Conservation (phyloP, 2,888 invertebrate genomes). For the Caenorhabditis becei region DNA sequence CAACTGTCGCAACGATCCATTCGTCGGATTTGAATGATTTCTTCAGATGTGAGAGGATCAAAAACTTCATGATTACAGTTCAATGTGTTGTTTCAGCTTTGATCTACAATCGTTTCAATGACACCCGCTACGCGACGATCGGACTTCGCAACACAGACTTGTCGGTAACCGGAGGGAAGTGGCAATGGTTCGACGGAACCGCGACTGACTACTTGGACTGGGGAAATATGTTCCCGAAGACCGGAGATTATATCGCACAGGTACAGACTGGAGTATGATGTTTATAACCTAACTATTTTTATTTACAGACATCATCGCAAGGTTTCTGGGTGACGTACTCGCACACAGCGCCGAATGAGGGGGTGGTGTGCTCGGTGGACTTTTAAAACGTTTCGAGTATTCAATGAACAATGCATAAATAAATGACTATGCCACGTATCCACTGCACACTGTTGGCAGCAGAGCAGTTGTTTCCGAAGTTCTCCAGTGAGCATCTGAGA, state of each 20-base stretch:
- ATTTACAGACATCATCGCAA: constrained; percentile 48
- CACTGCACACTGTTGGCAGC: constrained; percentile 48
- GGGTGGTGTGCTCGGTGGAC: constrained; percentile 52
- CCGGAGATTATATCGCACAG: constrained; percentile 55
- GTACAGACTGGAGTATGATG: background rate
- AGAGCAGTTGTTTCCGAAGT: background rate
- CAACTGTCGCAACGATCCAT: constrained; percentile 48
- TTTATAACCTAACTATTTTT: background rate
- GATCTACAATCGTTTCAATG: constrained; percentile 45
- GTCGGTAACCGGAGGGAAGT: constrained; percentile 13
- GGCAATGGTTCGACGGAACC: constrained; percentile 48
- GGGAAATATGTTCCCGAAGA: constrained; percentile 47
- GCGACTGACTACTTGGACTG: constrained; percentile 28
- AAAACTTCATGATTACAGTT: background rate
- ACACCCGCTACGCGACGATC: constrained; percentile 45
- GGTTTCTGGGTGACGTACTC: constrained; percentile 56
- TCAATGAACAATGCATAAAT: constrained; percentile 12
- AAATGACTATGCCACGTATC: constrained; percentile 20
- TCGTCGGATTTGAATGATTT: constrained; percentile 46
- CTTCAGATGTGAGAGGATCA: constrained; percentile 32
- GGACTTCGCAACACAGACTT: constrained; percentile 33
- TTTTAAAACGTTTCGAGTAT: constrained; percentile 10
- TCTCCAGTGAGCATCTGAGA: constrained; percentile 43
- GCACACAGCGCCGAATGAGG: constrained; percentile 51
- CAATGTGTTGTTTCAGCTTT: constrained; percentile 40